phyloP scores from a whole-genome alignment of 2,888 invertebrate genomes.

The Eilema sororculum region DNA sequence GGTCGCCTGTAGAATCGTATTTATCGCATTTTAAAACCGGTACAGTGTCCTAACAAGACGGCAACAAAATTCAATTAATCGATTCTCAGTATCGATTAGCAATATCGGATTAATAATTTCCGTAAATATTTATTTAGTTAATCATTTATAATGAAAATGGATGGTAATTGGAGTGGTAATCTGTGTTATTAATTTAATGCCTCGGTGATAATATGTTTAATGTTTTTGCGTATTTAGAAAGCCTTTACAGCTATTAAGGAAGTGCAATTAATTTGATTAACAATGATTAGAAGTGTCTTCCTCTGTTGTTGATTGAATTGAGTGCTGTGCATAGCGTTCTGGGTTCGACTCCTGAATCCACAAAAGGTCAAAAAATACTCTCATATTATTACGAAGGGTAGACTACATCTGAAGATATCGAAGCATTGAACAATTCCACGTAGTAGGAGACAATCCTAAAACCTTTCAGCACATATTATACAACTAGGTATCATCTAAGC shows the following conservation, averaged over 20 bases:
- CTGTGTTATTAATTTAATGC: slow-evolving; percentile 31
- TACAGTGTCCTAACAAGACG: background rate
- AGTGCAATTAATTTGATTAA: background rate
- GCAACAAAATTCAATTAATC: slow-evolving; percentile 22
- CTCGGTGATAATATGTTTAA: slow-evolving; percentile 36
- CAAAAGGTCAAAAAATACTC: background rate
- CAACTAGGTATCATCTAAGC: too few species aligned
- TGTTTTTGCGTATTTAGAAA: slow-evolving; percentile 44
- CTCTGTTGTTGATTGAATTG: background rate
- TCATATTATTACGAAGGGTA: background rate
- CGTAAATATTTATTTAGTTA: slow-evolving; percentile 47
- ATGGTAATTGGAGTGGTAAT: slow-evolving; percentile 47
- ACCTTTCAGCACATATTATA: too few species aligned
- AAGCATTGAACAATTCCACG: too few species aligned
- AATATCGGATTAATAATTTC: slow-evolving; percentile 33
- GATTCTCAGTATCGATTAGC: slow-evolving; percentile 33
- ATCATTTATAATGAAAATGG: slow-evolving; percentile 20
- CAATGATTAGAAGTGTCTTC: background rate
- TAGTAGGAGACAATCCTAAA: too few species aligned
- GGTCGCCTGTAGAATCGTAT: background rate
- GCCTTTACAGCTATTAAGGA: slow-evolving; percentile 13
- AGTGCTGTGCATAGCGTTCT: background rate
- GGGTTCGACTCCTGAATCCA: background rate
- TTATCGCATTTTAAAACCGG: background rate
- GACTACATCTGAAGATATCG: too few species aligned